Conservation (phyloP, 2,888 invertebrate genomes). For the Rotaria socialis region DNA sequence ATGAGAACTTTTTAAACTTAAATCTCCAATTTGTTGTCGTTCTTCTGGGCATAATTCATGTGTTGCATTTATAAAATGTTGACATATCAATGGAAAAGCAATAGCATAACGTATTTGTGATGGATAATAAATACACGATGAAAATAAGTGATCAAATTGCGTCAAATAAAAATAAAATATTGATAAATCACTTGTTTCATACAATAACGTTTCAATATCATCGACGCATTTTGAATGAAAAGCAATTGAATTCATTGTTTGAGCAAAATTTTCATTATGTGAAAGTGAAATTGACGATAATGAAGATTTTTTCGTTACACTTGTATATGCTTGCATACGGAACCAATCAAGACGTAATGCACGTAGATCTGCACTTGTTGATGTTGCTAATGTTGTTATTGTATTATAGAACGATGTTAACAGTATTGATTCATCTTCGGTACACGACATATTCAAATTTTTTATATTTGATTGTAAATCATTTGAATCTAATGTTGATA, state of each 20-base stretch:
- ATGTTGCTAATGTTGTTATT: constrained; percentile 62
- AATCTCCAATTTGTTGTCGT: constrained; percentile 29
- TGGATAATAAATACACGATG: constrained; percentile 95
- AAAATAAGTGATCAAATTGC: constrained; percentile 94
- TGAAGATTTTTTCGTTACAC: constrained; percentile 67
- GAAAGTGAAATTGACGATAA: constrained; percentile 69
- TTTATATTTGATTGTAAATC: constrained; percentile 66
- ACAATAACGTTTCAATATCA: constrained; percentile 87
- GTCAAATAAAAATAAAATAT: constrained; percentile 70
- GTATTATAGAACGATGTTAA: constrained; percentile 84
- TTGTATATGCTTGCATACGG: constrained; percentile 75
- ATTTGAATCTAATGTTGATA: constrained; percentile 90
- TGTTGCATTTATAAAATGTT: constrained; percentile 93
- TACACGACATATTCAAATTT: constrained; percentile 55
- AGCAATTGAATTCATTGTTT: constrained; percentile 84
- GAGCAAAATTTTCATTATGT: constrained; percentile 79
- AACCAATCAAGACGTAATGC: constrained; percentile 95
- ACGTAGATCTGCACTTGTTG: constrained; percentile 65
- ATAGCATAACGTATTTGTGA: constrained; percentile 89
- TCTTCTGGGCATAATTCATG: constrained; percentile 98
- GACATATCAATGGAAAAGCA: constrained; percentile 92
- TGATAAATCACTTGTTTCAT: constrained; percentile 92
- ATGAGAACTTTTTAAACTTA: constrained; percentile 30
- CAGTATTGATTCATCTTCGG: constrained; percentile 90
- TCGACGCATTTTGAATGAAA: constrained; percentile 98